Evolutionary conservation across 1,140 invertebrate species (phyloP).

Genomic region (Archegozetes longisetosus): DNA sequence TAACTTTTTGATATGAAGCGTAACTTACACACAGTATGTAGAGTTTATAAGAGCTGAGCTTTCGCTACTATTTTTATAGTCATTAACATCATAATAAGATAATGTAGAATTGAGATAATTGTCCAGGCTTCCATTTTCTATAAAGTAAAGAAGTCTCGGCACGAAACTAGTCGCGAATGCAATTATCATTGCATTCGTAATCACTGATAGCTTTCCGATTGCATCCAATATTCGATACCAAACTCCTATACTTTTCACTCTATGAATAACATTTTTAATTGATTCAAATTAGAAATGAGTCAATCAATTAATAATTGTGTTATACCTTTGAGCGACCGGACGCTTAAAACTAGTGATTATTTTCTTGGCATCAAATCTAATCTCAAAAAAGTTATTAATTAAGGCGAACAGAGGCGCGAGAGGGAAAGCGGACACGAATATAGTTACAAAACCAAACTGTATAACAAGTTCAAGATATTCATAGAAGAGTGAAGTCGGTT

Average conservation of each 20-base stretch:
- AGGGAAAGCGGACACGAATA: conserved; percentile 77
- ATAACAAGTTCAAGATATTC: conserved; percentile 97
- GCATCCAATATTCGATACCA: conserved; percentile 82
- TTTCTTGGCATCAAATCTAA: conserved; percentile 71
- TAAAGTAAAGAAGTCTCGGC: conserved; percentile 67
- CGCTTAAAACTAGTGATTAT: conserved; percentile 61
- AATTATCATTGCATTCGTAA: conserved; percentile 94
- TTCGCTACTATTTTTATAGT: no score
- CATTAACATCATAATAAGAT: conserved; percentile 56
- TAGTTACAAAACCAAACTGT: conserved; percentile 76
- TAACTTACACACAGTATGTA: conserved; percentile 3
- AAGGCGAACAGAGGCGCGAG: conserved; percentile 68
- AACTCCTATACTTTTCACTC: conserved; percentile 34
- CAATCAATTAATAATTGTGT: neutral
- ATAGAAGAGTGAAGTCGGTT: conserved; percentile 73
- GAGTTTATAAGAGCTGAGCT: neutral
- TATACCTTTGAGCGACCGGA: conserved; percentile 53
- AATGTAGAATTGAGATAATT: conserved; percentile 70
- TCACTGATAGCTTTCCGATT: conserved; percentile 71
- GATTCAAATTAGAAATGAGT: neutral
- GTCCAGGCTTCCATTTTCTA: conserved; percentile 42
- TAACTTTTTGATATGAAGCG: no score
- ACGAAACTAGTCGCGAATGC: conserved; percentile 97
- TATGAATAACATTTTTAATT: neutral
- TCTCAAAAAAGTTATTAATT: conserved; percentile 73